Base-by-base conservation (phyloP, 2,113 vertebrate genomes). In the Lanius collurio region DNA sequence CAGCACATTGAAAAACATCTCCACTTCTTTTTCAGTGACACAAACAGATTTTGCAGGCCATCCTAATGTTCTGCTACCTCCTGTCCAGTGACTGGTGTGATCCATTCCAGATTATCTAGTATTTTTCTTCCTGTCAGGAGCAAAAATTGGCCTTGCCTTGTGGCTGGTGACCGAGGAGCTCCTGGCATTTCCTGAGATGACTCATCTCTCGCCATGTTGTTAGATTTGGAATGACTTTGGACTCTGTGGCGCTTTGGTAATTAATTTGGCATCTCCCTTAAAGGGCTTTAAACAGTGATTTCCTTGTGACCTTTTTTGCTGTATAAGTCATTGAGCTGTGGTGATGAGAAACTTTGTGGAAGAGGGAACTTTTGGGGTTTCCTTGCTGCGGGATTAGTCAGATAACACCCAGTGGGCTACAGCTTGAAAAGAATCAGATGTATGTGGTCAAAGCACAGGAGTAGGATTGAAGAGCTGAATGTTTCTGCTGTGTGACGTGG, bases 141-240 rank as follows among this genome's bases (percentile, higher is more conserved):
- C 21, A 49, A 78, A 75, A 90, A 35, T 63, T 78, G 78, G 79
- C 71, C 59, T 49, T 83, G 83, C 56, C 42, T 83, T 90, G 59
- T 83, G 92, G 90, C 85, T 81, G 92, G 73, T 94, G 95, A 94
- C 83, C 59, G 88, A 94, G 71, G 57, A 92, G 83, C 80, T 92
- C 67, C 60, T 95, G 96, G 93, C 73, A 95, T 95, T 95, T 96
- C 95, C 93, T 82, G 91, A 62, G 39, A 10, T 95, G 96, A 94
- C 26, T 91, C 91, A 89, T 84, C 65, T 70, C 69, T 52, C 42
- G 22, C 90, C 83, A 6, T 46, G 73, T 80, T 63, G 74, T 49
- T 84, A 57, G 21, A 14, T 79, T 86, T 75, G 47, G 71, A 89
- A 53, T 86, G 60, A 41, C 73, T 93, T 80, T 31, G 82, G 59